Base-by-base conservation (phyloP, 1,140 invertebrate genomes). In the Zaprionus ghesquierei region DNA sequence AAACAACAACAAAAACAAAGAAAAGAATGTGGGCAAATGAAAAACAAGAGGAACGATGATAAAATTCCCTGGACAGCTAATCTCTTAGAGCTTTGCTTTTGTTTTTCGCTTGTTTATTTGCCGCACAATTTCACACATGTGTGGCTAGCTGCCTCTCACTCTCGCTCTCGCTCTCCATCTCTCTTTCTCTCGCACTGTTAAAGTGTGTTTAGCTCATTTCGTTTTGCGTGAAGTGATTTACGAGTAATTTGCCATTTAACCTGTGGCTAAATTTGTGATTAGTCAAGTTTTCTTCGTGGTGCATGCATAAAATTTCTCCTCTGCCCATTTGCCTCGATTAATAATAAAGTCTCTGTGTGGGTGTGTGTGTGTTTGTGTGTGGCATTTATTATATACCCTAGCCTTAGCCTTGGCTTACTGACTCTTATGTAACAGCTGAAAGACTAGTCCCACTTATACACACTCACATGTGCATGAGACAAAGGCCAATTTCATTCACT, bases 201-300 rank as follows among this genome's bases (percentile, higher is more conserved):
- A 66, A 66, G 25, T 60, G 64, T 20, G 55, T 60, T 68, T 51
- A 68, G 64, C 55, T 73, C 64, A 73, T 73, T 73, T 73, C 56
- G 29, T 54, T 54, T 73, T 61, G 56, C 70, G 41, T 69, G 50
- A 54, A 69, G 69, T 72, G 69, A 77, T 77, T 77, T 77, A 77
- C 75, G 75, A 71, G 72, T 78, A 78, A 75, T 78, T 70, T 61
- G 72, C 66, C 75, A 78, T 78, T 78, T 78, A 78, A 78, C 75
- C 73, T 79, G 76, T 75, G 73, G 76, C 73, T 79, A 79, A 79
- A 72, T 79, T 75, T 79, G 68, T 79, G 76, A 76, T 78, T 78
- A 79, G 76, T 79, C 76, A 79, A 79, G 73, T 76, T 79, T 75
- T 58, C 69, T 75, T 58, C 69, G 63, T 68, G 74, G 69, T 60